phyloP scores from a whole-genome alignment of 2,797 vertebrate species.

The Mus spretus region DNA sequence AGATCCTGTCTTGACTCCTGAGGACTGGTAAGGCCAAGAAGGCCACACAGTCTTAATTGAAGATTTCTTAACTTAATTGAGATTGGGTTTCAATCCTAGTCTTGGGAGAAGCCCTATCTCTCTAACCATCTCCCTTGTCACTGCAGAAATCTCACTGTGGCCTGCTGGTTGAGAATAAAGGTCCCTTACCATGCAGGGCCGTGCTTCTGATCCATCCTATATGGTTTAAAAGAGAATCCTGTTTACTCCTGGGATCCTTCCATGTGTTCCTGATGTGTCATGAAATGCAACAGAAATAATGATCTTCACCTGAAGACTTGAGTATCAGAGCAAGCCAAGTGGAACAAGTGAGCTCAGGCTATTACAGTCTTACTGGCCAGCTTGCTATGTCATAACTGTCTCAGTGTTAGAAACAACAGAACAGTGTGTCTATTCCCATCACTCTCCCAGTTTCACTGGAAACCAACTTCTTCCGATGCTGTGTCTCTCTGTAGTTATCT shows the following conservation, averaged over 20 bases:
- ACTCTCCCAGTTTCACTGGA: neutral
- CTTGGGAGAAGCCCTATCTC: conserved; percentile 56
- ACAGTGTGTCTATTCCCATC: neutral
- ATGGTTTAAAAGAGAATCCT: conserved; percentile 44
- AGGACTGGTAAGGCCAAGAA: conserved; percentile 39
- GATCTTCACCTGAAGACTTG: conserved; percentile 1
- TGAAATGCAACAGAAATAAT: conserved; percentile 39
- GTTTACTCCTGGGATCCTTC: neutral
- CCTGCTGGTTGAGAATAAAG: conserved; percentile 36
- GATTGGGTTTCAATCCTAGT: conserved; percentile 75
- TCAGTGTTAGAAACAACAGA: neutral
- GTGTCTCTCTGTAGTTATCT: neutral
- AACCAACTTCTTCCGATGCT: neutral
- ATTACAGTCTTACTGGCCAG: too few relatives aligned
- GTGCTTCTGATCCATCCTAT: conserved; percentile 42
- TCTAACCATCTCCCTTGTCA: conserved; percentile 60
- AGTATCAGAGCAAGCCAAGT: conserved; percentile 9
- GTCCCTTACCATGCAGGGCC: neutral
- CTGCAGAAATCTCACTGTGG: neutral
- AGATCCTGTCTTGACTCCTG: conserved; percentile 63
- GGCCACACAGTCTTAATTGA: conserved; percentile 66
- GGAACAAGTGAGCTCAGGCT: neutral
- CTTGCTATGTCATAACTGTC: too few relatives aligned
- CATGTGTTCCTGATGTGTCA: conserved; percentile 36
- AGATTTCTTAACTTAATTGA: conserved; percentile 80